phyloP scores from a whole-genome alignment of 2,888 invertebrate species.

The Drosophila fungiperda region DNA sequence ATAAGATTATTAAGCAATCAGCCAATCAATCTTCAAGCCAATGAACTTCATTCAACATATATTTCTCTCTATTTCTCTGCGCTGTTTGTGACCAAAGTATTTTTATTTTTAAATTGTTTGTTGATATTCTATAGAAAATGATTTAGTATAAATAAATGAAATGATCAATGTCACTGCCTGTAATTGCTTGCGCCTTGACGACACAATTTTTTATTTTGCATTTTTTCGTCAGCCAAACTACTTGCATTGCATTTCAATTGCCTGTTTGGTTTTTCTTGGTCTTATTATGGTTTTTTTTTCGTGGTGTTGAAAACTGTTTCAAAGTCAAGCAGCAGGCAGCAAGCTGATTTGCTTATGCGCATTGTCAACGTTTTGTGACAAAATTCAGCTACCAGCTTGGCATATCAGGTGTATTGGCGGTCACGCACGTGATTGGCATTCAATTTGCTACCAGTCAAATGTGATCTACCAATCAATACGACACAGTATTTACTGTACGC shows the following conservation, averaged over 20 bases:
- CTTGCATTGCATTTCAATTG: slow-evolving; percentile 76
- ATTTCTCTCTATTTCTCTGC: not conserved
- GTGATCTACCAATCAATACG: slow-evolving; percentile 67
- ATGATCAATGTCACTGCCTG: slow-evolving; percentile 73
- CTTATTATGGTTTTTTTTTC: slow-evolving; percentile 37
- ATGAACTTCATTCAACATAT: slow-evolving; percentile 59
- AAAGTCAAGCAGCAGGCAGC: slow-evolving; percentile 62
- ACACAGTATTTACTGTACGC: not conserved
- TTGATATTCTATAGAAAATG: slow-evolving; percentile 36
- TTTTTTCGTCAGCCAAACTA: slow-evolving; percentile 50
- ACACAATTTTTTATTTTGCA: slow-evolving; percentile 62
- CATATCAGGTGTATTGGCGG: slow-evolving; percentile 67
- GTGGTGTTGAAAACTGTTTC: slow-evolving; percentile 57
- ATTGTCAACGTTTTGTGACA: slow-evolving; percentile 73
- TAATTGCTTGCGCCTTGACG: slow-evolving; percentile 64
- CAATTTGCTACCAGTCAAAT: slow-evolving; percentile 40
- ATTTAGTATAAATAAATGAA: slow-evolving; percentile 29
- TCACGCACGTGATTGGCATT: slow-evolving; percentile 75
- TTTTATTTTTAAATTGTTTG: slow-evolving; percentile 22
- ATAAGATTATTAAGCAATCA: slow-evolving; percentile 77
- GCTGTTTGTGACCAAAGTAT: slow-evolving; percentile 42
- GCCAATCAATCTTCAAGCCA: slow-evolving; percentile 77
- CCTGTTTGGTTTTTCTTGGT: slow-evolving; percentile 60
- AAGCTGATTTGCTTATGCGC: slow-evolving; percentile 50
- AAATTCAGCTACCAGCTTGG: slow-evolving; percentile 55